These are phyloP conservation scores for Enteromius paludinosus DNA, from an alignment of 2,797 vertebrate genomes.

Conservation along the genomic window DNA sequence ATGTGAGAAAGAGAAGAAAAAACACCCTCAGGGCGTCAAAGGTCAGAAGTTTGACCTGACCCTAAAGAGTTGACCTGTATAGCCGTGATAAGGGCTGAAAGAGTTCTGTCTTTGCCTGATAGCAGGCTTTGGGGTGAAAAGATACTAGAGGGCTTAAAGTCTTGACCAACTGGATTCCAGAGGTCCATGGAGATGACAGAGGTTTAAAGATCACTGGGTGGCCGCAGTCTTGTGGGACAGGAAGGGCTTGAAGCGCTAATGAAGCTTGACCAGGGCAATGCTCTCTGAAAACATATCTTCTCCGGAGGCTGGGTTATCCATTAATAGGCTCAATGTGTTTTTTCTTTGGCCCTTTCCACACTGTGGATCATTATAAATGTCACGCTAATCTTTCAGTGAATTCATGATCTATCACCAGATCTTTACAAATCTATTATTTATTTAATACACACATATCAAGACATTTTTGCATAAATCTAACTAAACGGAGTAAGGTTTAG, in stretches of 20 bases:
- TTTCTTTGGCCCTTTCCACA: conserved; percentile 13
- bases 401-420: conserved; percentile 23
- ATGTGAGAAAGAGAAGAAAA: conserved; percentile 58
- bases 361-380: conserved; percentile 19
- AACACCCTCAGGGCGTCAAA: conserved; percentile 57
- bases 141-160: conserved; percentile 60
- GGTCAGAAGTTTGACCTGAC: conserved; percentile 77
- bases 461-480: background rate
- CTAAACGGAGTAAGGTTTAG: background rate
- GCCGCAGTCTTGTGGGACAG: conserved; percentile 51
- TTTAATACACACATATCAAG: background rate
- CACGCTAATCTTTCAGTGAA: conserved; percentile 31
- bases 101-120: conserved; percentile 78
- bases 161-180: conserved; percentile 61
- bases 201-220: conserved; percentile 60
- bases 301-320: conserved; percentile 52
- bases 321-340: conserved; percentile 47
- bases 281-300: conserved; percentile 45
- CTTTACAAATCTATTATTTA: conserved; percentile 3
- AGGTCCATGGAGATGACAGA: conserved; percentile 56
- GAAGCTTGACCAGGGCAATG: conserved; percentile 58
- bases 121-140: conserved; percentile 63
- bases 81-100: conserved; percentile 77
- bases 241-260: conserved; percentile 54
- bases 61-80: conserved; percentile 72